These are phyloP conservation scores for Platanista minor DNA, from an alignment of 2,113 vertebrate species.

Conservation along the genomic window DNA sequence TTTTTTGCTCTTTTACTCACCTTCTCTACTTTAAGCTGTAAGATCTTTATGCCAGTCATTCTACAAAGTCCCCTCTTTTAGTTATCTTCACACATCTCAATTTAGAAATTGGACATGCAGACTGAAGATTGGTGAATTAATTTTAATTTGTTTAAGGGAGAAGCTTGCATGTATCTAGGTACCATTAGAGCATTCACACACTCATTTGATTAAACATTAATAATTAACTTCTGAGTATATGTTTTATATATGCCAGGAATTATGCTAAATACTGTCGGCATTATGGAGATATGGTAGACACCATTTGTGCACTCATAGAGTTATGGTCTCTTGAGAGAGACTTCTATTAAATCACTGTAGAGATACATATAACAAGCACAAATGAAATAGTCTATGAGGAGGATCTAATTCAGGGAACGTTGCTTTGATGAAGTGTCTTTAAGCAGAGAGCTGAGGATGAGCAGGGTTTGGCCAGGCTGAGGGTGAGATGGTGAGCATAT, in stretches of 20 bases:
- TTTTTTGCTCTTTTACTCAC: not conserved
- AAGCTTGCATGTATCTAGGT: not conserved
- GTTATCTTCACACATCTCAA: not conserved
- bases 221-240: not conserved
- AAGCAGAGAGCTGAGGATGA: not conserved
- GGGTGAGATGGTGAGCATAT: not conserved
- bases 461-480: not conserved
- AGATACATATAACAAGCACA: not conserved
- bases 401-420: not conserved
- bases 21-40: not conserved
- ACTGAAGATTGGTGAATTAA: not conserved
- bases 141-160: slow-evolving; percentile 1
- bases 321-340: not conserved
- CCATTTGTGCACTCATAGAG: not conserved
- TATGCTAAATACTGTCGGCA: not conserved
- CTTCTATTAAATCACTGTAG: not conserved
- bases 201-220: not conserved
- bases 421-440: not conserved
- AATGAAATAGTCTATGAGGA: not conserved
- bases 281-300: no score
- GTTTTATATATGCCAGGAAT: not conserved
- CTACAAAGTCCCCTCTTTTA: not conserved
- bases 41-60: not conserved
- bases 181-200: not conserved
- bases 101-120: not conserved